Percentiles rank a stretch among this genome's conserved stretches.
Conservation (phyloP, 2,113 vertebrate species). For the Nanger granti region DNA sequence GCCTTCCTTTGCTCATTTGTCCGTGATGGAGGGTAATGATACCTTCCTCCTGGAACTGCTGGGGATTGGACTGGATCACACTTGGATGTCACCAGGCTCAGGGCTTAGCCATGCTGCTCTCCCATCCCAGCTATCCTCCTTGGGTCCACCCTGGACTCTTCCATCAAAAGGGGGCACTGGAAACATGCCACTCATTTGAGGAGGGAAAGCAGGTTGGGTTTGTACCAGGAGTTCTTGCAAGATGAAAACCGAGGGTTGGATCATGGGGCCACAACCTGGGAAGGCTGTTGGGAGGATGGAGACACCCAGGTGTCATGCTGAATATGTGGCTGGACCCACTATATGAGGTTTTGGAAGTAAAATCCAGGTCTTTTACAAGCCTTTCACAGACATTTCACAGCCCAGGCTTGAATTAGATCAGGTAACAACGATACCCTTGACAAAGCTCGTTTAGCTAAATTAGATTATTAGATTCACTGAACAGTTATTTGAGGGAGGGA, state of each 20-base stretch:
- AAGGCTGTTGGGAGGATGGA: neutral
- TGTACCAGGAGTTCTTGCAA: neutral
- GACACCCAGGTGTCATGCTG: neutral
- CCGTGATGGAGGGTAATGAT: neutral
- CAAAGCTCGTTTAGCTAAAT: neutral
- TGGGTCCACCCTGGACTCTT: neutral
- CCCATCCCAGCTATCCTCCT: neutral
- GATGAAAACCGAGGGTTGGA: neutral
- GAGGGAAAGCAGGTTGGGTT: neutral
- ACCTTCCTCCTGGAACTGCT: neutral
- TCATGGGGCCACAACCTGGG: neutral
- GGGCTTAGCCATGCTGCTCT: neutral
- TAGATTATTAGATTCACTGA: neutral
- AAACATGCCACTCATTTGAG: neutral
- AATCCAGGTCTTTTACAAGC: neutral
- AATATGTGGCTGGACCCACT: neutral
- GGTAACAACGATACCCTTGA: neutral
- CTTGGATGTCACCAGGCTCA: neutral
- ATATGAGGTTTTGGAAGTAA: neutral
- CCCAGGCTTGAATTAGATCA: neutral
- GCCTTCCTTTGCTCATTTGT: neutral
- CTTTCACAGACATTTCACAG: neutral
- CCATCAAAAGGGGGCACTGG: rapidly evolving
- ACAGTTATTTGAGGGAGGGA: neutral
- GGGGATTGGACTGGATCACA: neutral